These are phyloP conservation scores for Sebastes melanostomus DNA, from an alignment of 2,797 vertebrate genomes.

Conservation along the genomic window DNA sequence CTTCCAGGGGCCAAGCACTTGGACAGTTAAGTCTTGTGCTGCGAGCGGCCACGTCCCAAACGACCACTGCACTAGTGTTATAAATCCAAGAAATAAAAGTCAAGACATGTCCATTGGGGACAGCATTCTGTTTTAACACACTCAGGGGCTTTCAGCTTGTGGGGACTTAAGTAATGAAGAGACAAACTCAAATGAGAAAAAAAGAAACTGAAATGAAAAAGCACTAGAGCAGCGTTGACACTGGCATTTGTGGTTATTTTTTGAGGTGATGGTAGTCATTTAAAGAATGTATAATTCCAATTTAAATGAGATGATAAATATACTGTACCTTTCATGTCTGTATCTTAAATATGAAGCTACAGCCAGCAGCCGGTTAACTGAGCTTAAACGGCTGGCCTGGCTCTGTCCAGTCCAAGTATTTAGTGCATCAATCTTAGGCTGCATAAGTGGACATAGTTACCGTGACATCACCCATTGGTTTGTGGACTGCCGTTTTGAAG, in stretches of 20 bases:
- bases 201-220: constrained; percentile 37
- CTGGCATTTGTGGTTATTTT: constrained; percentile 18
- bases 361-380: not conserved
- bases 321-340: not conserved
- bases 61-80: constrained; percentile 3
- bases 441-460: too few relatives aligned
- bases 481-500: too few relatives aligned
- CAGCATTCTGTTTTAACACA: constrained; percentile 35
- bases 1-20: not conserved
- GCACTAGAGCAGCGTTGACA: not conserved
- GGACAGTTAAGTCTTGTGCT: too few relatives aligned
- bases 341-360: not conserved
- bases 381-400: not conserved
- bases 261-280: constrained; percentile 8
- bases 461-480: too few relatives aligned
- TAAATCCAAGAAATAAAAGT: constrained; percentile 67
- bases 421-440: not conserved
- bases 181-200: constrained; percentile 29
- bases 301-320: not conserved
- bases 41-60: not conserved
- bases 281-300: constrained; percentile 20
- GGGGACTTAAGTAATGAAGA: constrained; percentile 37
- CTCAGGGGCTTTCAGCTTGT: constrained; percentile 29
- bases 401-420: not conserved
- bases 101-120: constrained; percentile 49